Conservation (phyloP, 2,888 invertebrate genomes). For the Xanthostigma xanthostigma region DNA sequence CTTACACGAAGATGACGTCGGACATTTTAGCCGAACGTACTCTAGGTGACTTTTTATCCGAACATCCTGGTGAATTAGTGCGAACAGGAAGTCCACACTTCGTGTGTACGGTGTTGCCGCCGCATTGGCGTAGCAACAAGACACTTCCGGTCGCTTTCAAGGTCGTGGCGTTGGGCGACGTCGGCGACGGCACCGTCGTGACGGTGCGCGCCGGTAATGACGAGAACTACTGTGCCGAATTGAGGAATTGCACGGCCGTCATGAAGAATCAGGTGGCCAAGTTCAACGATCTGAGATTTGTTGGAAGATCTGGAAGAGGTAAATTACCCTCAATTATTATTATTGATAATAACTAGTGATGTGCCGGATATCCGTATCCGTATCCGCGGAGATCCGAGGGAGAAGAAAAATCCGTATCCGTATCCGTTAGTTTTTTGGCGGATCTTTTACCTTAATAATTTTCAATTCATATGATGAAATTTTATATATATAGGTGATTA, state of each 20-base stretch:
- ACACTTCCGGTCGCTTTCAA: constrained; percentile 92
- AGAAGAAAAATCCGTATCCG: no score
- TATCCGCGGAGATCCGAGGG: no score
- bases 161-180: constrained; percentile 82
- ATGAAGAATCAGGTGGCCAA: constrained; percentile 97
- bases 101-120: constrained; percentile 81
- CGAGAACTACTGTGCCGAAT: constrained; percentile 89
- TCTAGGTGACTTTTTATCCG: constrained; percentile 68
- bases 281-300: constrained; percentile 94
- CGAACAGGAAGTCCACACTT: constrained; percentile 92
- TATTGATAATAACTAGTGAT: neutral
- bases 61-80: constrained; percentile 84
- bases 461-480: no score
- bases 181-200: constrained; percentile 87
- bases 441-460: no score
- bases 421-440: no score
- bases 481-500: no score
- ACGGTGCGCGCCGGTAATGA: constrained; percentile 92
- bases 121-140: constrained; percentile 95
- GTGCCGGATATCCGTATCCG: no score
- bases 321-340: constrained; percentile 24
- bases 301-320: constrained; percentile 95
- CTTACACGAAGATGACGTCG: constrained; percentile 64
- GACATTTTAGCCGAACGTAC: constrained; percentile 73
- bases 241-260: constrained; percentile 82